A percentile compares a stretch with the other conserved stretches of the same genome.
These are phyloP conservation scores for Pectinophora gossypiella DNA, from an alignment of 1,140 invertebrate species.

Conservation along the genomic window DNA sequence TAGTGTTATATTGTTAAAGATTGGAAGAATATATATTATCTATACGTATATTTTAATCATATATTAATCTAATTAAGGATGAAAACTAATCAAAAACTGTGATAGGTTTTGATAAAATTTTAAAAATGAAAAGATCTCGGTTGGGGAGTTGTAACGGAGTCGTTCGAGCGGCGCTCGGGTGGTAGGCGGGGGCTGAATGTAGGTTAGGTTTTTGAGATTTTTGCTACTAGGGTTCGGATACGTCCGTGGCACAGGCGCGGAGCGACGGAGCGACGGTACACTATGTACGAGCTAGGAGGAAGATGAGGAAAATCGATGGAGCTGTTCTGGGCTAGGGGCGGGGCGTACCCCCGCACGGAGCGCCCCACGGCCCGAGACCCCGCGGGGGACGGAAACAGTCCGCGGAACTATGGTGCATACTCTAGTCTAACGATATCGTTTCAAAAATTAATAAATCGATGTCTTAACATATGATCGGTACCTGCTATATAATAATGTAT, in stretches of 20 bases:
- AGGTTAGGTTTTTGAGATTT: constrained; percentile 70
- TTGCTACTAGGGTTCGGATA: constrained; percentile 42
- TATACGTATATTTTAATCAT: constrained; percentile 75
- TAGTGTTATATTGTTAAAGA: constrained; percentile 73
- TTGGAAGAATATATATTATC: constrained; percentile 73
- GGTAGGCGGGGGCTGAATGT: constrained; percentile 15
- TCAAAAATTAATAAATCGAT: constrained; percentile 51
- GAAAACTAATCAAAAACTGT: constrained; percentile 75
- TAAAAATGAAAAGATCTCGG: constrained; percentile 49
- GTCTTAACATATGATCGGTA: constrained; percentile 69
- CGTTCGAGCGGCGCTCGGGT: not conserved
- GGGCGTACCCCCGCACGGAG: constrained; percentile 13
- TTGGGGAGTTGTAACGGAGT: not conserved
- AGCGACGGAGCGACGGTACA: constrained; percentile 20
- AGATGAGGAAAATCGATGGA: constrained; percentile 59
- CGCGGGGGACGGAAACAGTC: constrained; percentile 28
- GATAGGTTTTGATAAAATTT: constrained; percentile 76
- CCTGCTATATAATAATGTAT: constrained; percentile 72
- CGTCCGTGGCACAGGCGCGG: constrained; percentile 13
- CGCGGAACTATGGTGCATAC: constrained; percentile 67
- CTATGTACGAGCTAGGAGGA: constrained; percentile 20
- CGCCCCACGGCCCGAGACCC: not conserved
- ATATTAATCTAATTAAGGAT: constrained; percentile 73
- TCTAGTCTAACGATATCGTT: constrained; percentile 64
- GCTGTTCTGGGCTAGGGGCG: constrained; percentile 30